Percentiles rank a stretch among this genome's conserved stretches.
phyloP scores from a whole-genome alignment of 2,113 vertebrate genomes.

The Leucopternis melanops region DNA sequence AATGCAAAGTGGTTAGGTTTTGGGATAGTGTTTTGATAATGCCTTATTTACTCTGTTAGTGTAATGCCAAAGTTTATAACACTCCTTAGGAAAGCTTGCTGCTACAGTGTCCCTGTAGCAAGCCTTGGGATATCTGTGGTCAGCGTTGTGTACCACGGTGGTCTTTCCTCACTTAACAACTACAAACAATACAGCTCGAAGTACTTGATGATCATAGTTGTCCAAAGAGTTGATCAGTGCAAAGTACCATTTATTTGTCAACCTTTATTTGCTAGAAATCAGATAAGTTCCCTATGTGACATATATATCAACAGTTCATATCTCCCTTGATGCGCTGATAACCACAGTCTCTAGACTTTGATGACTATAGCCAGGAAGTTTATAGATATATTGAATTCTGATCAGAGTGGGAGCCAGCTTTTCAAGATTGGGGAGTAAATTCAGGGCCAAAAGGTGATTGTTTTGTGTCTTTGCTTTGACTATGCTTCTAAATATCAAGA shows the following conservation, averaged over 20 bases:
- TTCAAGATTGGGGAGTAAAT: not conserved
- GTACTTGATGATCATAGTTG: not conserved
- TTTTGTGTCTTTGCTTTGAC: not conserved
- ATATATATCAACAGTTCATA: not conserved
- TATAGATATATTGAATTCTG: not conserved
- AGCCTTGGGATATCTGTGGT: not conserved
- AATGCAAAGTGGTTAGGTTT: not conserved
- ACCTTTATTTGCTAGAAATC: not conserved
- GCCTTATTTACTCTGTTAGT: not conserved
- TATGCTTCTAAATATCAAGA: not conserved
- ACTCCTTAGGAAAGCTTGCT: not conserved
- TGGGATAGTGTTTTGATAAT: not conserved
- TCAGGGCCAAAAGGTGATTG: not conserved
- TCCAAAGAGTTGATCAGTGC: not conserved
- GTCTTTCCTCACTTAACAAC: not conserved
- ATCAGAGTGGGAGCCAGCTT: not conserved
- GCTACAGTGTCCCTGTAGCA: not conserved
- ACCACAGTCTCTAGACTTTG: not conserved
- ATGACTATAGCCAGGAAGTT: not conserved
- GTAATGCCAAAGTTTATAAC: not conserved
- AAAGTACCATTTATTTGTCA: not conserved
- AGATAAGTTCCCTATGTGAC: not conserved
- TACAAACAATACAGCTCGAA: not conserved
- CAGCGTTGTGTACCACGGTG: not conserved
- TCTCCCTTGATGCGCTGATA: not conserved